These are phyloP conservation scores for Stenodema calcarata DNA, from an alignment of 2,888 invertebrate genomes.

Conservation along the genomic window DNA sequence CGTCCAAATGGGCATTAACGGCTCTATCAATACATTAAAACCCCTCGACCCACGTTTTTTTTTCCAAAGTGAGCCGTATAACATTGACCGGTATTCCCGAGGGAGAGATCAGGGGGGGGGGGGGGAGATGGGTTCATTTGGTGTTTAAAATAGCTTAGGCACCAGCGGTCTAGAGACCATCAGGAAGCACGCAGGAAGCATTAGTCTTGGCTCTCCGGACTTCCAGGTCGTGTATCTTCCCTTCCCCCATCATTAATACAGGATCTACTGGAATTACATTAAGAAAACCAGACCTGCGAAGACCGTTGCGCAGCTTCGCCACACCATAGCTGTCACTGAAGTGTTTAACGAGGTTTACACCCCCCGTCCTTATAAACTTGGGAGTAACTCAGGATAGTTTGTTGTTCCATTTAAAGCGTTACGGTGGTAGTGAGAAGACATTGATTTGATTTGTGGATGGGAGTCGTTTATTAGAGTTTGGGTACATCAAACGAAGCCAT, in stretches of 20 bases:
- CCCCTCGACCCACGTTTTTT: neutral
- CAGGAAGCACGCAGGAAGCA: constrained; percentile 17
- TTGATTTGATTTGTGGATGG: no score
- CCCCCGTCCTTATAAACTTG: neutral
- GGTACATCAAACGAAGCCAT: no score
- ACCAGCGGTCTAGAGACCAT: constrained; percentile 11
- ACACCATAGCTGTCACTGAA: neutral
- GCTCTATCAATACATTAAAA: neutral
- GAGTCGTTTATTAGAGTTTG: no score
- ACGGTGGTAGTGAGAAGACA: no score
- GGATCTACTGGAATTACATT: constrained; percentile 14
- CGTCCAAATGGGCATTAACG: neutral
- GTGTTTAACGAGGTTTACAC: neutral
- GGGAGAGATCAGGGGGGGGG: neutral
- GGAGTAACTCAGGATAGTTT: no score
- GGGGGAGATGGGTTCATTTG: neutral
- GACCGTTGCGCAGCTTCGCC: neutral
- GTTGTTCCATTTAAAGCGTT: no score
- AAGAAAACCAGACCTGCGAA: neutral
- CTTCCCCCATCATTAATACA: constrained; percentile 18
- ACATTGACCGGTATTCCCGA: neutral
- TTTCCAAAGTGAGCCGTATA: neutral
- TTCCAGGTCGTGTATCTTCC: neutral
- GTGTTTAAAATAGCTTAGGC: constrained; percentile 10
- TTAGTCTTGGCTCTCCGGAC: constrained; percentile 1